These are phyloP conservation scores for Centropus bengalensis DNA, from an alignment of 2,113 vertebrate genomes.

Conservation along the genomic window DNA sequence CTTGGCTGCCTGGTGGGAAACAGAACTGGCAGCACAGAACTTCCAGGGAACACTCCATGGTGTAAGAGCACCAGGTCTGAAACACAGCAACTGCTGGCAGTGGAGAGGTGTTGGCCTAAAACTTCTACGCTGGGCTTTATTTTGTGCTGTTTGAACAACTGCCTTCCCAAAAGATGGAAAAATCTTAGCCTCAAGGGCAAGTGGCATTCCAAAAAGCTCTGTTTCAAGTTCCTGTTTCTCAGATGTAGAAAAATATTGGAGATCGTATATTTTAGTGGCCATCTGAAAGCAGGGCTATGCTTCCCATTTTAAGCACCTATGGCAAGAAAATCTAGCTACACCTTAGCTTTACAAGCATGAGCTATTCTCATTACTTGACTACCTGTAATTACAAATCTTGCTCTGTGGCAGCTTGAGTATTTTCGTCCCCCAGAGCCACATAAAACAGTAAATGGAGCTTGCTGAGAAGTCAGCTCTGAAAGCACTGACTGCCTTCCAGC, in stretches of 20 bases:
- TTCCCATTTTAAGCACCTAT: not conserved
- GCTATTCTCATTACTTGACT: not conserved
- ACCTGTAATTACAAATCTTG: not conserved
- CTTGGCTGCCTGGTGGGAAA: accelerated
- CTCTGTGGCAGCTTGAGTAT: not conserved
- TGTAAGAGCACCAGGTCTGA: not conserved
- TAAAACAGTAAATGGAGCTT: not conserved
- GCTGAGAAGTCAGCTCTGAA: slow-evolving; percentile 10
- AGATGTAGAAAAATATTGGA: not conserved
- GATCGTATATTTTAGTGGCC: not conserved
- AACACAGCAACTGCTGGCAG: not conserved
- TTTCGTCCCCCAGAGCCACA: not conserved
- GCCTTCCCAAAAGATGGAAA: not conserved
- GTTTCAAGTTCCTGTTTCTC: not conserved
- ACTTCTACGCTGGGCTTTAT: not conserved
- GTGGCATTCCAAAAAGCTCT: not conserved
- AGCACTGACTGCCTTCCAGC: not conserved
- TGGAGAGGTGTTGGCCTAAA: not conserved
- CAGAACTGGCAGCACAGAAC: accelerated
- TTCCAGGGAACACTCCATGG: not conserved
- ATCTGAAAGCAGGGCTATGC: not conserved
- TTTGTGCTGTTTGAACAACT: not conserved
- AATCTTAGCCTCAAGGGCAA: not conserved
- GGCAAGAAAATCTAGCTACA: not conserved
- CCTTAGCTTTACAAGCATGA: not conserved